Evolutionary conservation across 2,888 invertebrate genomes (phyloP).

Genomic region (Cartodere bifasciata): DNA sequence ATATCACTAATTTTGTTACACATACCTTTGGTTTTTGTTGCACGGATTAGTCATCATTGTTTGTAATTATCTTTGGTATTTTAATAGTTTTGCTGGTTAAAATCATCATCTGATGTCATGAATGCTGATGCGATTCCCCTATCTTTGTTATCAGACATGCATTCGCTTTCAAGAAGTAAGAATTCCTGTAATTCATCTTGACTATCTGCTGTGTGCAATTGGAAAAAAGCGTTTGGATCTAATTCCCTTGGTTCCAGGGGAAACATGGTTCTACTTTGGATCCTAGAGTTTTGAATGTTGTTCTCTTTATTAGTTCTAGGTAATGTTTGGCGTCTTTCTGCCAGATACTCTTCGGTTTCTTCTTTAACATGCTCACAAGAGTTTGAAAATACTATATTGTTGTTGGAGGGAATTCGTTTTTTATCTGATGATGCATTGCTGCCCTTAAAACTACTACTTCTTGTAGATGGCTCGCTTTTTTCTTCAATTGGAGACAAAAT

Average conservation of each 20-base stretch:
- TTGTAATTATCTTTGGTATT: too few species aligned
- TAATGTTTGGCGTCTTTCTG: slow-evolving; percentile 38
- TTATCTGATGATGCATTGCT: slow-evolving; percentile 26
- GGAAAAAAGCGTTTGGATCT: slow-evolving; percentile 42
- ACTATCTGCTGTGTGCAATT: slow-evolving; percentile 46
- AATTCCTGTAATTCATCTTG: slow-evolving; percentile 50
- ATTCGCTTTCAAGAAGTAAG: slow-evolving; percentile 46
- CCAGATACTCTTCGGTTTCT: slow-evolving; percentile 20
- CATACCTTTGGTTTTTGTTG: too few species aligned
- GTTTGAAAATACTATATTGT: slow-evolving; percentile 27
- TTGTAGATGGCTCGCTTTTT: slow-evolving; percentile 41
- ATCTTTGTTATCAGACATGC: slow-evolving; percentile 35
- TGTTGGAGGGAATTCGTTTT: slow-evolving; percentile 17
- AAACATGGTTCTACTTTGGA: slow-evolving; percentile 36
- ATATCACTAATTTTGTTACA: too few species aligned
- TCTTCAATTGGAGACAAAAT: slow-evolving; percentile 45
- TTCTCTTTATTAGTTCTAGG: slow-evolving; percentile 37
- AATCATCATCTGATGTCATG: slow-evolving; percentile 25
- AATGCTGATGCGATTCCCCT: slow-evolving; percentile 40
- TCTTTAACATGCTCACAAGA: slow-evolving; percentile 32
- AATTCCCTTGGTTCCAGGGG: slow-evolving; percentile 46
- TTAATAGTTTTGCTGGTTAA: slow-evolving; percentile 12
- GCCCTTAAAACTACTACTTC: slow-evolving; percentile 33
- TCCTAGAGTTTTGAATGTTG: not conserved
- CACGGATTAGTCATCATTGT: too few species aligned